Conservation (phyloP, 1,140 invertebrate genomes). For the Bombus superbus region DNA sequence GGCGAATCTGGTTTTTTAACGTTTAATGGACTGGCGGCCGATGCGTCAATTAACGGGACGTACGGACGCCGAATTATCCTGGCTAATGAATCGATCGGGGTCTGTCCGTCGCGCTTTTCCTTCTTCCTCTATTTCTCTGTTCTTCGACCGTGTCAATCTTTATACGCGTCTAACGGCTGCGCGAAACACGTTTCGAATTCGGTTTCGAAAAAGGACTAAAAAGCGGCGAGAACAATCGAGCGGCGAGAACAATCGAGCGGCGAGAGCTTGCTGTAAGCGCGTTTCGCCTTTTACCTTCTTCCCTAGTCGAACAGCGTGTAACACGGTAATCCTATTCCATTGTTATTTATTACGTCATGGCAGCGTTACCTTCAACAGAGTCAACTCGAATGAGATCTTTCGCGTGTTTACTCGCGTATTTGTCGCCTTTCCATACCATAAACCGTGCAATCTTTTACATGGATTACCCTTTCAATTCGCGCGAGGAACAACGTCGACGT, state of each 20-base stretch:
- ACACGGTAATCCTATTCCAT: not conserved
- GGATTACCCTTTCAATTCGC: not conserved
- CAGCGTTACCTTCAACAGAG: not conserved
- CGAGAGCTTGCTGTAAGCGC: not conserved
- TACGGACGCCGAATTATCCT: not conserved
- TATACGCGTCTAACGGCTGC: not conserved
- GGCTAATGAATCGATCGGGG: conserved; percentile 13
- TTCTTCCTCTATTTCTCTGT: not conserved
- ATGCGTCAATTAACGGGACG: conserved; percentile 17
- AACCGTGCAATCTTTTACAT: not conserved
- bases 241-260: too few relatives aligned
- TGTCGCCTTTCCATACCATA: not conserved
- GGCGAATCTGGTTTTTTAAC: not conserved
- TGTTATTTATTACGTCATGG: not conserved
- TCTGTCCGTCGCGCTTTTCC: not conserved
- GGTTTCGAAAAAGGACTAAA: not conserved
- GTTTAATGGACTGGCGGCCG: not conserved
- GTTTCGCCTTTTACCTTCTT: not conserved
- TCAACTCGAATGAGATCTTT: too few relatives aligned
- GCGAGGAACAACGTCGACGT: not conserved
- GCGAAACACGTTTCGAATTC: not conserved
- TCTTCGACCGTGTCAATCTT: not conserved
- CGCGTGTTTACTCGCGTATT: not conserved
- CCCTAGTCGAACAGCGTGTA: not conserved
- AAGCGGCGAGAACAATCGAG: not conserved